phyloP scores from a whole-genome alignment of 2,888 invertebrate genomes.

The Timema podura region DNA sequence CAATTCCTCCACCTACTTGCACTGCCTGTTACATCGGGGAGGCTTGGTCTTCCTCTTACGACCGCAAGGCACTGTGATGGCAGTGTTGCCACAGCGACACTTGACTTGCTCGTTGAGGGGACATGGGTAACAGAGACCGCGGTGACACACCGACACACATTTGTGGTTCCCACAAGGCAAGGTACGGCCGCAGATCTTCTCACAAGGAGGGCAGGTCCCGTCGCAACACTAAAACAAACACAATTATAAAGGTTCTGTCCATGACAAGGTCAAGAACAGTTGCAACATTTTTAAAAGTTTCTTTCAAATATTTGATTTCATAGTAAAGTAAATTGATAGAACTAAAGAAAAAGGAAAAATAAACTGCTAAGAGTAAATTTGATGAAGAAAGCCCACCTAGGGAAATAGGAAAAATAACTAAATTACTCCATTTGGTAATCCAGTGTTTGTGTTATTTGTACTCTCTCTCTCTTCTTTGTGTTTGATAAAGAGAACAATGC shows the following conservation, averaged over 20 bases:
- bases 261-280: no score
- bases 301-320: no score
- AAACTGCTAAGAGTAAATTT: no score
- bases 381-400: no score
- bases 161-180: conserved; percentile 85
- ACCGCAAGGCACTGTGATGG: conserved; percentile 80
- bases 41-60: conserved; percentile 70
- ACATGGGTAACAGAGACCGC: conserved; percentile 82
- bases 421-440: no score
- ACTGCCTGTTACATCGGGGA: conserved; percentile 70
- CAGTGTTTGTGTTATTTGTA: no score
- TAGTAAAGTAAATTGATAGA: no score
- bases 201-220: conserved; percentile 77
- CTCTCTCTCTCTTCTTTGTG: no score
- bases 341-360: no score
- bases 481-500: no score
- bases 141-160: conserved; percentile 74
- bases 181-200: conserved; percentile 76
- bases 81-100: conserved; percentile 79
- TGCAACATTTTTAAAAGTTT: no score
- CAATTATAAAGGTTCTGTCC: background rate
- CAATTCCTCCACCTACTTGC: conserved; percentile 52
- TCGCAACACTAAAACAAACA: conserved; percentile 66
- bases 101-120: conserved; percentile 61
- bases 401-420: no score